Percentiles rank a stretch among this genome's conserved stretches.
These are phyloP conservation scores for Virgularia gustaviana DNA, from an alignment of 92 coral and sea anemone genomes.

Conservation along the genomic window DNA sequence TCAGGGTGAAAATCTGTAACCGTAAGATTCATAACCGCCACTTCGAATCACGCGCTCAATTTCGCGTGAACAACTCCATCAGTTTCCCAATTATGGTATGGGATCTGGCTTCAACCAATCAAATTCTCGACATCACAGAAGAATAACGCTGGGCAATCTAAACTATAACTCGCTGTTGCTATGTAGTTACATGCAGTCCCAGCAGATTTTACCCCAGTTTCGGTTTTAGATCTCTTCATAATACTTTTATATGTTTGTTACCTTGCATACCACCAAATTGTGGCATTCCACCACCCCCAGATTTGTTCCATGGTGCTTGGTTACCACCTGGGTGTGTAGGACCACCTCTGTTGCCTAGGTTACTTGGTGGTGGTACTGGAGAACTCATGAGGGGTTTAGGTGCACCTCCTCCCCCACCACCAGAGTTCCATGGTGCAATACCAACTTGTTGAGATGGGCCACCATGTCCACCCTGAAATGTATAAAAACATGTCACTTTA, in stretches of 20 bases:
- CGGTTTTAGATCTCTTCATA: not conserved
- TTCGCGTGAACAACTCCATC: no score
- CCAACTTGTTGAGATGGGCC: constrained; percentile 10
- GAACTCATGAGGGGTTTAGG: constrained; percentile 98
- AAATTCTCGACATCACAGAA: no score
- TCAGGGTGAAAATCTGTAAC: constrained; percentile 41
- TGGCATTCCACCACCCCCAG: constrained; percentile 34
- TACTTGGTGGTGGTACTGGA: constrained; percentile 81
- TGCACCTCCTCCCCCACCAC: constrained; percentile 40
- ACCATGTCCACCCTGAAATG: constrained; percentile 30
- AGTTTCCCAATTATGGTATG: no score
- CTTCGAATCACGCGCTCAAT: no score
- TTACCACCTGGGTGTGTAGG: constrained; percentile 61
- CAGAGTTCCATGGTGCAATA: constrained; percentile 39
- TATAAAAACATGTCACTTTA: no score
- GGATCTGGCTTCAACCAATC: no score
- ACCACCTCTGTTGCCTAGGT: constrained; percentile 62
- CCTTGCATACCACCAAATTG: constrained; percentile 40
- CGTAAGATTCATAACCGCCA: no score
- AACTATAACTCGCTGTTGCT: no score
- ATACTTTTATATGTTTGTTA: not conserved
- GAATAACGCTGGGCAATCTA: no score
- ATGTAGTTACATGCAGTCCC: no score
- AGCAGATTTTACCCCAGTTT: not conserved
- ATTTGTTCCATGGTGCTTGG: constrained; percentile 52